Percentiles rank a stretch among this genome's conserved stretches.
These are phyloP conservation scores for Matsumurasca onukii DNA, from an alignment of 1,140 invertebrate species.

Conservation along the genomic window DNA sequence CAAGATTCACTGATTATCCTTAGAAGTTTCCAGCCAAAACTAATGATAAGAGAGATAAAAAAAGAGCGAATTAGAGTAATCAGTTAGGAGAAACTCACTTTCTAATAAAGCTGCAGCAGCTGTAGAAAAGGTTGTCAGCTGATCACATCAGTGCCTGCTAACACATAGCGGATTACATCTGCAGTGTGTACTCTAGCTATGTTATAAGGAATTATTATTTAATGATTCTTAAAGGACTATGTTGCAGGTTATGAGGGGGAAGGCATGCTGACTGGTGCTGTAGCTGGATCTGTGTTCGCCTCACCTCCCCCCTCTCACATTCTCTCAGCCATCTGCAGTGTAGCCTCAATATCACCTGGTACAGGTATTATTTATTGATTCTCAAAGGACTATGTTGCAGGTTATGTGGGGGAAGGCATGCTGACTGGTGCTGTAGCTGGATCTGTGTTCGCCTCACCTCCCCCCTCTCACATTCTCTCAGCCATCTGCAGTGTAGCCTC, in stretches of 20 bases:
- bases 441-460: slow-evolving; percentile 77
- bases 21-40: too few relatives aligned
- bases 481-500: slow-evolving; percentile 60
- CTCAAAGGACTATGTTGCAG: slow-evolving; percentile 47
- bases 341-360: slow-evolving; percentile 57
- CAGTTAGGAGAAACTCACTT: too few relatives aligned
- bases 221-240: not conserved
- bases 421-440: slow-evolving; percentile 73
- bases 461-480: slow-evolving; percentile 64
- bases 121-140: too few relatives aligned
- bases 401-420: slow-evolving; percentile 77
- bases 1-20: too few relatives aligned
- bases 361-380: too few relatives aligned
- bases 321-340: slow-evolving; percentile 62
- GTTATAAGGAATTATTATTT: too few relatives aligned
- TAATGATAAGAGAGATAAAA: too few relatives aligned
- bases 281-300: slow-evolving; percentile 76
- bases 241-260: slow-evolving; percentile 70
- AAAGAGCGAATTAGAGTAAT: too few relatives aligned
- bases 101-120: too few relatives aligned
- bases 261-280: slow-evolving; percentile 73
- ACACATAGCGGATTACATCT: too few relatives aligned
- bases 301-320: slow-evolving; percentile 65
- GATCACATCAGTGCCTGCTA: too few relatives aligned
- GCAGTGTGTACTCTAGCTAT: too few relatives aligned